Evolutionary conservation across 1,140 invertebrate genomes (phyloP).

Genomic region (Drosophila subobscura): DNA sequence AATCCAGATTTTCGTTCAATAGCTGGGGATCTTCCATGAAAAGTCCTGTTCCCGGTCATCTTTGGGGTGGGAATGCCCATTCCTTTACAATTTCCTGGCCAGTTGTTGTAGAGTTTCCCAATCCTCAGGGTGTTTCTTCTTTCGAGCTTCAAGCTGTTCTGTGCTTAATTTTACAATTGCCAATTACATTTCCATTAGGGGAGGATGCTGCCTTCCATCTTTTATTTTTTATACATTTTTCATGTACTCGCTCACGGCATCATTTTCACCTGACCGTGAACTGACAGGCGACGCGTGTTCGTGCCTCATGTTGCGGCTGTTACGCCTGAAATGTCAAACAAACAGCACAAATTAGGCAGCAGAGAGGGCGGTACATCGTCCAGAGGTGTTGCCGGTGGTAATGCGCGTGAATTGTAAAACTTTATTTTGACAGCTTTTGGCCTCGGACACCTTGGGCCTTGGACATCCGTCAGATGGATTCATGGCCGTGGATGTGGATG

Average conservation of each 20-base stretch:
- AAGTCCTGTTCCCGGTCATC: no score
- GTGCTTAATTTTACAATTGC: constrained; percentile 61
- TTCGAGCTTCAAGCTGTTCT: neutral
- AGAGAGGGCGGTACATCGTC: constrained; percentile 21
- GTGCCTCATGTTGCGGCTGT: constrained; percentile 64
- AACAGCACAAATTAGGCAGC: constrained; percentile 72
- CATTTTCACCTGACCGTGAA: constrained; percentile 44
- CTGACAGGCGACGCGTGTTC: constrained; percentile 65
- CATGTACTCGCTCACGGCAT: constrained; percentile 56
- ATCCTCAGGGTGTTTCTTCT: no score
- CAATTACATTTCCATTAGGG: constrained; percentile 77
- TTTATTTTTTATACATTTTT: constrained; percentile 57
- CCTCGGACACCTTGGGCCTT: constrained; percentile 59
- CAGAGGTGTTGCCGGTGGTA: constrained; percentile 14
- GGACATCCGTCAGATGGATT: constrained; percentile 38
- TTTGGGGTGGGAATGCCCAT: no score
- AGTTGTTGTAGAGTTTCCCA: no score
- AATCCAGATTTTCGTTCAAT: constrained; percentile 1
- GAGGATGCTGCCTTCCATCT: constrained; percentile 18
- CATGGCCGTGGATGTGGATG: neutral
- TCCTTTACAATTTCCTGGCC: no score
- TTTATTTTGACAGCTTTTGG: constrained; percentile 78
- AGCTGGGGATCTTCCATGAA: no score
- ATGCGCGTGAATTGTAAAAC: constrained; percentile 72
- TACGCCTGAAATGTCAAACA: constrained; percentile 73